phyloP scores from a whole-genome alignment of 2,888 invertebrate species.

The Caenorhabditis becei region DNA sequence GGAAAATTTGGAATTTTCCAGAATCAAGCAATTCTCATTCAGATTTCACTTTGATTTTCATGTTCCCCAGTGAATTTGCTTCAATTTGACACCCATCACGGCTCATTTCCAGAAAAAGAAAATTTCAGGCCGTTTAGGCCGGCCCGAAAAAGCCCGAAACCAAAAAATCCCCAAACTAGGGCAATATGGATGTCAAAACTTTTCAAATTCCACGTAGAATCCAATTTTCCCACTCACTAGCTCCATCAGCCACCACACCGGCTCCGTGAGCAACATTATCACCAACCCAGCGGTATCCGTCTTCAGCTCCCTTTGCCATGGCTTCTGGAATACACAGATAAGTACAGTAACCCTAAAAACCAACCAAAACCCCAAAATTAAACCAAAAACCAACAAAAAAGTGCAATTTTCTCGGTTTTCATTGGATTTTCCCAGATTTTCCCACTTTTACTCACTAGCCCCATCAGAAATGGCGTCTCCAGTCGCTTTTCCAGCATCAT shows the following conservation, averaged over 20 bases:
- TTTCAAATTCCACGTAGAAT: background rate
- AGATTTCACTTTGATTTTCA: too few species aligned
- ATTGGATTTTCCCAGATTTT: background rate
- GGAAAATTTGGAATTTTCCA: too few species aligned
- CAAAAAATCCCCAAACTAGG: background rate
- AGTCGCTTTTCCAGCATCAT: constrained; percentile 50
- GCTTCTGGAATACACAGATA: constrained; percentile 25
- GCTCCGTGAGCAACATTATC: constrained; percentile 27
- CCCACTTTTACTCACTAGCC: constrained; percentile 31
- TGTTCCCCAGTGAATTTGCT: too few species aligned
- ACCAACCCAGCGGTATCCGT: constrained; percentile 8
- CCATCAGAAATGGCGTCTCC: constrained; percentile 41
- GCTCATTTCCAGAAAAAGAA: too few species aligned
- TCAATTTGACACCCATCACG: too few species aligned
- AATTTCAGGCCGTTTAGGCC: background rate
- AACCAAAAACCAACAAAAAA: background rate
- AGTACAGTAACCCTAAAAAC: constrained; percentile 2
- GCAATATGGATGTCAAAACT: background rate
- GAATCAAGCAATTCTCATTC: too few species aligned
- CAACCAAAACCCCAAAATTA: background rate
- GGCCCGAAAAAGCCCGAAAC: too few species aligned
- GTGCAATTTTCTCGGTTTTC: background rate
- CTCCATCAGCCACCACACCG: constrained; percentile 37
- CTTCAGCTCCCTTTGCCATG: constrained; percentile 20
- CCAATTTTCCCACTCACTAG: constrained; percentile 37